A percentile compares a stretch with the other conserved stretches of the same genome.
These are phyloP conservation scores for Psilopogon haemacephalus DNA, from an alignment of 2,113 vertebrate genomes.

Conservation along the genomic window DNA sequence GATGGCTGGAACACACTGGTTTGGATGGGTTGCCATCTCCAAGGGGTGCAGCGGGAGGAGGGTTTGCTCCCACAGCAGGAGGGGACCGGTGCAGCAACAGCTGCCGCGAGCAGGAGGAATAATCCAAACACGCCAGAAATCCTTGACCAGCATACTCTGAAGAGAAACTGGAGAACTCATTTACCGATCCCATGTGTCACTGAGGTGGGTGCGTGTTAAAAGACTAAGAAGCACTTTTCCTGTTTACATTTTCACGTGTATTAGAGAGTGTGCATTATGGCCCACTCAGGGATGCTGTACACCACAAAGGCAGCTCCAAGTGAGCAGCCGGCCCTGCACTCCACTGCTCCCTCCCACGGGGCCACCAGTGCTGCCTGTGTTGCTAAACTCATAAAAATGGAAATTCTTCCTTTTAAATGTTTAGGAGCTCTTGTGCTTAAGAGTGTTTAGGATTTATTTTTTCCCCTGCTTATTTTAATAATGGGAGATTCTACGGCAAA, in stretches of 20 bases:
- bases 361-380: background rate
- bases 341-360: accelerated
- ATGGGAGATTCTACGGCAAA: background rate
- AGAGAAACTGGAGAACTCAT: background rate
- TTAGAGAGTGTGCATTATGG: background rate
- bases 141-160: background rate
- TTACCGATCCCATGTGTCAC: background rate
- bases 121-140: background rate
- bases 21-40: accelerated
- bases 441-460: background rate
- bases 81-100: accelerated
- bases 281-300: background rate
- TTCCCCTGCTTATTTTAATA: background rate
- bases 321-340: background rate
- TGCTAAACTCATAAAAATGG: background rate
- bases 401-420: background rate
- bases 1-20: accelerated
- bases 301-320: background rate
- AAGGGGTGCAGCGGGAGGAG: background rate
- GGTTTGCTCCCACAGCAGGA: background rate
- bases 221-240: background rate
- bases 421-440: background rate
- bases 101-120: background rate
- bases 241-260: background rate
- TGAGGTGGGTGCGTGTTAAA: background rate